A percentile compares a stretch with the other conserved stretches of the same genome.
These are phyloP conservation scores for Corythornis madagascariensis DNA, from an alignment of 2,113 vertebrate species.

Conservation along the genomic window DNA sequence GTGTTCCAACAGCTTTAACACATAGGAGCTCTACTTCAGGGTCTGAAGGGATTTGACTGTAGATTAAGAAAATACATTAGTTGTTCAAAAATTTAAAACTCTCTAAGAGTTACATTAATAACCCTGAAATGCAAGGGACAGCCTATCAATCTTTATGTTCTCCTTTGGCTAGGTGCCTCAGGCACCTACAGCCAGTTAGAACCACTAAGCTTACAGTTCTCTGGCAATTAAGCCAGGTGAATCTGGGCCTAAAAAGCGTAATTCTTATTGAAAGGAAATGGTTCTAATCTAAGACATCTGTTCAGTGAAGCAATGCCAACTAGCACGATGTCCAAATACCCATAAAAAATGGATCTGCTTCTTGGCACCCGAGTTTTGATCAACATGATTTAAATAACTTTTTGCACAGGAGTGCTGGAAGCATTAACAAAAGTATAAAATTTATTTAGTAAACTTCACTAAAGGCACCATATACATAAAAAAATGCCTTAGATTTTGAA, in stretches of 20 bases:
- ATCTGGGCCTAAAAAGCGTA: neutral
- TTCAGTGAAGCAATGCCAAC: neutral
- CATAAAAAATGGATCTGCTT: neutral
- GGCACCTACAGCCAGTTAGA: neutral
- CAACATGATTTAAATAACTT: neutral
- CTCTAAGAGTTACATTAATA: neutral
- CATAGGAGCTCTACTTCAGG: neutral
- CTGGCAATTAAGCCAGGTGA: neutral
- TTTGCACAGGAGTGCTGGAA: neutral
- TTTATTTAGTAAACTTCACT: neutral
- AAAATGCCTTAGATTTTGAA: neutral
- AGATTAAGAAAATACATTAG: neutral
- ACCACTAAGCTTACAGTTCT: neutral
- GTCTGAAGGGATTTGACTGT: neutral
- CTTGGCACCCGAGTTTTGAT: neutral
- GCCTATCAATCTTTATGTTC: neutral
- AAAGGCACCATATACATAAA: neutral
- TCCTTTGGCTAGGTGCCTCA: neutral
- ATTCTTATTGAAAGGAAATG: neutral
- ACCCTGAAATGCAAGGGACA: neutral
- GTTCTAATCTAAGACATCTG: neutral
- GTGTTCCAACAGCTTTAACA: neutral
- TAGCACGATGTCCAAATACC: neutral
- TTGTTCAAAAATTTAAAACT: neutral
- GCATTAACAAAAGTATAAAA: neutral